Base-by-base conservation (phyloP, 1,140 invertebrate species). In the Physella acuta region DNA sequence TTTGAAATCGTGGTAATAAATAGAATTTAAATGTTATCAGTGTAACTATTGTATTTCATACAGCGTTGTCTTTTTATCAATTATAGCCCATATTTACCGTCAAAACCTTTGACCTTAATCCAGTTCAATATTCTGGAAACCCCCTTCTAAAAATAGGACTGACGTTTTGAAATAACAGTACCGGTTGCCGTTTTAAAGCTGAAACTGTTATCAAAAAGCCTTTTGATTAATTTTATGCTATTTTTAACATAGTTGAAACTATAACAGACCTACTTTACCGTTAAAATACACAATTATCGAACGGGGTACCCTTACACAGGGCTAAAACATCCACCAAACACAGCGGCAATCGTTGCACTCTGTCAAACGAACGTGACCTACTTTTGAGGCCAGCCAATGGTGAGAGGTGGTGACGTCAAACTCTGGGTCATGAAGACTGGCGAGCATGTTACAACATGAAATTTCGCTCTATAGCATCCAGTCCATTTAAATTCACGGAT, bases 81-180 rank as follows among this genome's bases (percentile, higher is more conserved):
- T n/a, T n/a, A n/a, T n/a, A n/a, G n/a, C n/a, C n/a, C n/a, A n/a
- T n/a, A n/a, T n/a, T n/a, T n/a, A n/a, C n/a, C n/a, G n/a, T n/a
- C n/a, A 44, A 44, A 44, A 44, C 39, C 39, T 44, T 44, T 44
- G 39, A 44, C 39, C 39, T 20, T n/a, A 44, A 44, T 44, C 8
- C 8, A 44, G 39, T 44, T 44, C 39, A 44, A 20, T 20, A 44
- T 44, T 44, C 53, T 55, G 53, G 53, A 55, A 55, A 55, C 53
- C 53, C 53, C 53, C 53, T 55, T 55, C 53, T 55, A 55, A 55
- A 55, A 55, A 55, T 55, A 55, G 28, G 24, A 55, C 8, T 55
- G 53, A 55, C 53, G 53, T 24, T 30, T 30, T 30, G 24, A 55
- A 24, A 55, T 24, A 20, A 44, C 20, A n/a, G 8, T 20, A 44